Evolutionary conservation across 53 echinoderm and acorn worm genomes (phyloP).

Genomic region (Patiria pectinifera): DNA sequence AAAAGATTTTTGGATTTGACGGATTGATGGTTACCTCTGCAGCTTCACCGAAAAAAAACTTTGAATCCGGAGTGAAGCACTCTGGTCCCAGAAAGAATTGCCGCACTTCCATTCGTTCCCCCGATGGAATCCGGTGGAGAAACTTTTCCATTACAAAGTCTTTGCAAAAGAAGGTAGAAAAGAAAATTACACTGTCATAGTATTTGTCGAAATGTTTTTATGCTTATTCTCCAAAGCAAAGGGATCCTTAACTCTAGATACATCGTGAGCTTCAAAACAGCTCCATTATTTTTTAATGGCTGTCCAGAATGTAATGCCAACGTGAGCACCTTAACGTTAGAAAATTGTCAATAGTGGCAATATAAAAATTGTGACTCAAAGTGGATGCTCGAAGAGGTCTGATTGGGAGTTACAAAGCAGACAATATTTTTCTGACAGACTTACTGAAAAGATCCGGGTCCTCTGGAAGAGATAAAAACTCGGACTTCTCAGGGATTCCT

Average conservation of each 20-base stretch:
- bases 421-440: background rate
- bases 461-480: conserved; percentile 80
- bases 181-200: no score
- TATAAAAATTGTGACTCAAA: background rate
- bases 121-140: conserved; percentile 77
- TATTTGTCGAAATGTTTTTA: no score
- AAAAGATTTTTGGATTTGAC: no score
- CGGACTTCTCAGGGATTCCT: conserved; percentile 81
- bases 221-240: no score
- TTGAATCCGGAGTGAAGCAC: conserved; percentile 62
- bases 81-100: conserved; percentile 86
- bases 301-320: no score
- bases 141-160: conserved; percentile 62
- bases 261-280: no score
- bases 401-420: background rate
- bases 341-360: no score
- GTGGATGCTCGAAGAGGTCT: background rate
- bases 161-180: no score
- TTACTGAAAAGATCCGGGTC: conserved; percentile 94
- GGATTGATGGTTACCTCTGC: conserved; percentile 72
- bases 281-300: no score
- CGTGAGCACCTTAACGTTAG: no score
- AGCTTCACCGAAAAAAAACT: conserved; percentile 77
- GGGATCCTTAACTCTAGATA: no score
- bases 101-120: conserved; percentile 74